Evolutionary conservation across 2,797 vertebrate genomes (phyloP), one percentile per base, ranked within the genome.

Genomic region (Dallia pectoralis): DNA sequence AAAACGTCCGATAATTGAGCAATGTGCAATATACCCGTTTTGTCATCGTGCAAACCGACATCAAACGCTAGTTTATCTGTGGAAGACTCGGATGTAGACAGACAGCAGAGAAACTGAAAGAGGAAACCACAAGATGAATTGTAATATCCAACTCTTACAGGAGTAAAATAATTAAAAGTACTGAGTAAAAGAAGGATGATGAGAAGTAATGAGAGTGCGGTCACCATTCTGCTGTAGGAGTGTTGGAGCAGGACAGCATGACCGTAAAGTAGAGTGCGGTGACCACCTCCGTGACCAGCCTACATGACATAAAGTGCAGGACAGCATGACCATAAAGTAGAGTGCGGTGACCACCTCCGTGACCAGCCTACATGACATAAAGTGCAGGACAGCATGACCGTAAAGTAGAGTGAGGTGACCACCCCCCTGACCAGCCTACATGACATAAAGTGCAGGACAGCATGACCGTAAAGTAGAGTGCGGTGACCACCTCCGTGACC

Each of bases 11-110:
- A 15, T 15, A 48, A 9, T 25, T 29, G 15, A 29, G 49, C 14
- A 27, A 61, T 63, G 7, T 53, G 18, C 30, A 27, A 72, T 75
- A 70, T 85, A 98, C 97, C 97, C 90, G 94, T 91, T 77, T 93
- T 94, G 72, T 97, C 92, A 75, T 97, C 93, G 78, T 96, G 95
- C 77, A 99, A 88, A 73, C 97, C 97, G 36, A 98, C 97, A 81
- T 98, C 96, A 88, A 98, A 98, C 48, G 97, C 95, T 81, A 98
- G 84, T 56, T 97, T 99, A 88, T 99, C 96, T 56, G 94, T 91
- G 19, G 95, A 97, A 25, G 95, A 94, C 53, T 93, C 92, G 76
- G 95, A 96, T 9, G 97, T 95, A 75, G 94, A 93, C 77, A 99
- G 91, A 84, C 97, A 97, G 88, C 96, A 96, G 0, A 99, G 87